Base-by-base conservation (phyloP, 92 coral and sea anemone genomes). In the Palythoa heliodiscus region DNA sequence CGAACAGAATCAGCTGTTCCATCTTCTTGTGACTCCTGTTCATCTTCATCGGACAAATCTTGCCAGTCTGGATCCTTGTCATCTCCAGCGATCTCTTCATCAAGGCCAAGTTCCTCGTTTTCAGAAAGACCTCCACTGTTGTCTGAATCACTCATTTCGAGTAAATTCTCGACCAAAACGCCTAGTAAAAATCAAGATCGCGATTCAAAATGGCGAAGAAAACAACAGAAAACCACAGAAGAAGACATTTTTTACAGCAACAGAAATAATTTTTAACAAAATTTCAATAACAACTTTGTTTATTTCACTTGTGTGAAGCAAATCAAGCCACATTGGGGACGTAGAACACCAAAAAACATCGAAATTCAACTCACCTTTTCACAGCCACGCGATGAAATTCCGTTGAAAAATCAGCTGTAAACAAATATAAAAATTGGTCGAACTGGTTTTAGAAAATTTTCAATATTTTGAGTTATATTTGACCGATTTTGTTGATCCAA, bases 51-150 rank as follows among this genome's bases (percentile, higher is more conserved):
- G 69, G 76, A 71, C 52, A 48, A 71, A 71, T 71, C 52, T 71
- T 71, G 47, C 78, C 78, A 74, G 37, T 74, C 78, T 47, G 73
- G 61, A 70, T 60, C 75, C 39, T 50, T 66, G 23, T 16, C 57
- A 64, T 81, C 85, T 64, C 57, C 85, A 64, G 71, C 75, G 24
- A 81, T 81, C 74, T 81, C 85, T 66, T 81, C 74, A 64, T 81
- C 85, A 66, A 81, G 75, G 75, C 85, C 75, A 67, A 81, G 85
- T 23, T 81, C 85, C 57, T 81, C 57, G 40, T 81, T 63, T n/a
- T 81, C 75, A 64, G 85, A 81, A 22, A 81, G 73, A 40, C 71
- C 85, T 81, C 39, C 85, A 69, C 73, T 69, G 73, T 69, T 69
- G 15, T 69, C 73, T 24, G n/a, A 69, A 69, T 69, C 73, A 69